Base-by-base conservation (phyloP, 2,888 invertebrate genomes). In the Lycia hirtaria region DNA sequence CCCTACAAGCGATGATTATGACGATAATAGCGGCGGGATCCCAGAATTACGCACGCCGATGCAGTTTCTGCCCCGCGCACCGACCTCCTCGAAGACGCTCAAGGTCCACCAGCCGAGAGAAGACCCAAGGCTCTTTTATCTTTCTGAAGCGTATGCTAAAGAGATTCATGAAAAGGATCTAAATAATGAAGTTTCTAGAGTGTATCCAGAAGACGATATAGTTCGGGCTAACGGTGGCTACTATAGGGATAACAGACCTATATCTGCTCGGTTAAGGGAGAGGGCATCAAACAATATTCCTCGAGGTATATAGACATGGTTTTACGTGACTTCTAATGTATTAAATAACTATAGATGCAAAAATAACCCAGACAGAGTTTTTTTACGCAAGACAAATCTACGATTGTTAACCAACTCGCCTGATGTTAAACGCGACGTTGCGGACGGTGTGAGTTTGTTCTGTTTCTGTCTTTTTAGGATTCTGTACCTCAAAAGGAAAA, bases 111-210 rank as follows among this genome's bases (percentile, higher is more conserved):
- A 83, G 59, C 87, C 91, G 51, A 76, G 83, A 69, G 87, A 90
- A 81, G 87, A 91, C 76, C 91, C 91, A 3, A 78, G 84, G 30
- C 75, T 86, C 62, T 91, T 83, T 78, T 91, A 91, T 69, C 87
- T 85, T 61, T 90, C 90, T 83, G 83, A 85, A 73, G 68, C 84
- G 63, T 91, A 90, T 78, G 75, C 83, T 84, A 73, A 87, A 79
- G 81, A 89, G 78, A 66, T 71, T 83, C 69, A 72, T 80, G 65
- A 72, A 73, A 77, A 84, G 67, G 80, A 80, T 63, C 50, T 85
- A 67, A 82, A 82, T 56, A 72, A 78, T 49, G 87, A 88, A 64
- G 82, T 89, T 3, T 72, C 84, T 0, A 75, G 71, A 1, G 68
- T 87, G 50, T 89, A 85, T 63, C 83, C 88, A 17, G 89, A 84